Base-by-base conservation (phyloP, 2,888 invertebrate species). In the Priocnemis perturbator region DNA sequence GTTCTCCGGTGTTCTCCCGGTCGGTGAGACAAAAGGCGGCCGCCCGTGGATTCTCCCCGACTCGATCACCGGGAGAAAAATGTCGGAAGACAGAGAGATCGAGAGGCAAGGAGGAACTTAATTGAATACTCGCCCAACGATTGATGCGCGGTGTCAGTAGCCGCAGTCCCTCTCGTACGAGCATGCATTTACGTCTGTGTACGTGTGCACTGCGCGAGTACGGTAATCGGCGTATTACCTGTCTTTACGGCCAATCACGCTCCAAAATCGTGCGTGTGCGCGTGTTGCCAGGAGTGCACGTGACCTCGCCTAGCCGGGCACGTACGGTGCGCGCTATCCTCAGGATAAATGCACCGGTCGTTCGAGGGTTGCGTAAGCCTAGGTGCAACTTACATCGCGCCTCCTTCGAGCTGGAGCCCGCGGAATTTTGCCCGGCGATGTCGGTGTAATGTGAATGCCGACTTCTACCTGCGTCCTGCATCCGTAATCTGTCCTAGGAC, bases 81-180 rank as follows among this genome's bases (percentile, higher is more conserved):
- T 50, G 19, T 17, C 50, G 50, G 20, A 19, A 50, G 50, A 50
- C 50, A 37, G 57, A 30, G 19, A 61, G 61, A 21, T 50, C 50
- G 58, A 52, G 52, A 44, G 58, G 53, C 52, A 30, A 44, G 61
- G n/a, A 61, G 50, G 17, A 64, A 68, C 76, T 81, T 85, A 85
- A 85, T 85, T 84, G 85, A 85, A 86, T 85, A 84, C 83, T 82
- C 82, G 79, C 71, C 78, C 71, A 76, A 84, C 80, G 85, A 86
- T 85, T 82, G 85, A 86, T 86, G 84, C 80, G 69, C 75, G 77
- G 76, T 83, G 85, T 85, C 84, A 81, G 84, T 83, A 82, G 84
- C 81, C 73, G 37, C 37, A 11, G 37, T 37, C 37, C n/a, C n/a
- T 37, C 37, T 37, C 37, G 37, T 11, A 11, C 37, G 4, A 37